Evolutionary conservation across 1,140 invertebrate species (phyloP).

Genomic region (Anastrepha obliqua): DNA sequence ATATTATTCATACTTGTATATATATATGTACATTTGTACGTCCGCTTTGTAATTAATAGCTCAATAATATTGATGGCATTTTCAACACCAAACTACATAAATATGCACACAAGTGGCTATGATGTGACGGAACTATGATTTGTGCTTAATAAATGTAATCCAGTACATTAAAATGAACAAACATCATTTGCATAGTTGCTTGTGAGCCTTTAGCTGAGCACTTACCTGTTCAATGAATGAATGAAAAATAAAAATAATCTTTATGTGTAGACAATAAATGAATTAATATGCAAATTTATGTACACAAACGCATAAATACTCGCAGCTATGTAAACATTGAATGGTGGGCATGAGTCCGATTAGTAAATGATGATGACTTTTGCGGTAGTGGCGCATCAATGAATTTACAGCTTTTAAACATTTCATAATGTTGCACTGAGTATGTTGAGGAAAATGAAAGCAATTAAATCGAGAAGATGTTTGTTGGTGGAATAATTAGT

Average conservation of each 20-base stretch:
- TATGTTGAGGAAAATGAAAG: neutral
- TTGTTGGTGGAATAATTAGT: neutral
- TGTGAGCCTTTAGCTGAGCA: neutral
- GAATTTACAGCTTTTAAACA: neutral
- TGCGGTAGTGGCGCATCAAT: neutral
- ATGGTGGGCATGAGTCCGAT: neutral
- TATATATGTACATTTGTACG: neutral
- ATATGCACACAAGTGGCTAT: neutral
- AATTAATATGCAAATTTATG: conserved; percentile 15
- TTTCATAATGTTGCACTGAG: neutral
- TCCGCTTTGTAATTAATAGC: too few relatives aligned
- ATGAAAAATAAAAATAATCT: neutral
- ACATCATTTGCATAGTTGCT: neutral
- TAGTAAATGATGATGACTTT: neutral
- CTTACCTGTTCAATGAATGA: neutral
- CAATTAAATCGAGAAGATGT: conserved; percentile 16
- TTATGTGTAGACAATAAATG: neutral
- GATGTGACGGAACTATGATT: conserved; percentile 30
- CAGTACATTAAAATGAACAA: conserved; percentile 3
- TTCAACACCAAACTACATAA: conserved; percentile 21
- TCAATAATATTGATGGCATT: neutral
- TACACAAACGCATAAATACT: neutral
- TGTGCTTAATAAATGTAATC: conserved; percentile 29
- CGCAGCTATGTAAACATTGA: neutral
- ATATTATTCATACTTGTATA: neutral